Base-by-base conservation (phyloP, 1,140 invertebrate genomes). In the Bombus soroeensis region DNA sequence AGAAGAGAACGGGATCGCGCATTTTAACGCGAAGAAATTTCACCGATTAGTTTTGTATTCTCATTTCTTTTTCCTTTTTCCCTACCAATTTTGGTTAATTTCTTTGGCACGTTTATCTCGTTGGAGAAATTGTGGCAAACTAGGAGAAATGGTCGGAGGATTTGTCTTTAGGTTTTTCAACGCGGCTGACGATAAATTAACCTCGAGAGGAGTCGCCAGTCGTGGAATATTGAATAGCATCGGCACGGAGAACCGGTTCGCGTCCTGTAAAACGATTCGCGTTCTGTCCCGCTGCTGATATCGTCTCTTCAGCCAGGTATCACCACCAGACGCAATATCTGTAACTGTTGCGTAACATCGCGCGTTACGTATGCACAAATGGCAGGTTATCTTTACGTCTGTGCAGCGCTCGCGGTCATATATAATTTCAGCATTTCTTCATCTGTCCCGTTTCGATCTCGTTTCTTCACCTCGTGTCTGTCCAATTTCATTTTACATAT, bases 291-390 rank as follows among this genome's bases (percentile, higher is more conserved):
- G 22, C 5, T 22, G 57, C 76, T 57, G 75, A 90, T 88, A 74
- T 83, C 77, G 66, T 47, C 32, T 32, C 13, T 53, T 77, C 70
- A 66, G 25, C 78, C 70, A 76, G 39, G 88, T 83, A 90, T 88
- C 89, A 86, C 86, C 86, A 80, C 82, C 81, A 87, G 87, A 90
- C 87, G 80, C 84, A 88, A 87, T 79, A 87, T 90, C 66, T 86
- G 70, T 83, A 87, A 91, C 83, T 77, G 83, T 91, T 91, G 87
- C 87, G 79, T 82, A 90, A 91, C 89, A 47, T 66, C 59, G 66
- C 76, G 66, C 57, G 75, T 87, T 87, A 81, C 84, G 83, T 91
- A 83, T 85, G 89, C 78, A 80, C 82, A 57, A 86, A 79, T 75
- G 87, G 59, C 90, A 88, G 87, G 84, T 90, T 87, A 88, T 84